These are phyloP conservation scores for Hypolimnas misippus DNA, from an alignment of 2,888 invertebrate genomes.

Conservation along the genomic window DNA sequence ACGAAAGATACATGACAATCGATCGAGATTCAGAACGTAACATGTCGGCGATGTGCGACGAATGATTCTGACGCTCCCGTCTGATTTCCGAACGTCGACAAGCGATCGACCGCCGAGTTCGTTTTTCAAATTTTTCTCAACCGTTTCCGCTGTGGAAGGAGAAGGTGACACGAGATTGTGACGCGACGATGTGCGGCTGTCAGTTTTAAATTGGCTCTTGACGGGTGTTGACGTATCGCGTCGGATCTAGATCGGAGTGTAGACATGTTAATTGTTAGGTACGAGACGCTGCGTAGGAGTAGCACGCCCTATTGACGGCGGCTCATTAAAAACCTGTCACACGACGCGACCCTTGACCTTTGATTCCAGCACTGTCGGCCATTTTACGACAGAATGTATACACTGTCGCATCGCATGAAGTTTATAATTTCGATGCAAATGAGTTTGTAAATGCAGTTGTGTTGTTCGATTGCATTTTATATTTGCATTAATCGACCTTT, in stretches of 20 bases:
- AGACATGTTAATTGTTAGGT: slow-evolving; percentile 78
- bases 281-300: slow-evolving; percentile 55
- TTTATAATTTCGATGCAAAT: slow-evolving; percentile 38
- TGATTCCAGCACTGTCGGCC: slow-evolving; percentile 20
- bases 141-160: slow-evolving; percentile 51
- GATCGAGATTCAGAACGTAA: slow-evolving; percentile 69
- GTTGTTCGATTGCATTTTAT: not conserved
- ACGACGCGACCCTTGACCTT: slow-evolving; percentile 43
- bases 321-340: slow-evolving; percentile 39
- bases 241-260: slow-evolving; percentile 70
- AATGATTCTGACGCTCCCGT: slow-evolving; percentile 68
- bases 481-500: slow-evolving; percentile 7
- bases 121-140: slow-evolving; percentile 61
- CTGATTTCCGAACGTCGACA: slow-evolving; percentile 69
- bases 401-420: slow-evolving; percentile 22
- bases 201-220: slow-evolving; percentile 72
- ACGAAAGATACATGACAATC: slow-evolving; percentile 72
- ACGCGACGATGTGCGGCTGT: slow-evolving; percentile 72
- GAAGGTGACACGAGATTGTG: slow-evolving; percentile 66
- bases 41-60: slow-evolving; percentile 62
- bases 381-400: slow-evolving; percentile 21
- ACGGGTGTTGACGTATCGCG: slow-evolving; percentile 72
- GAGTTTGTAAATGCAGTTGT: slow-evolving; percentile 12
- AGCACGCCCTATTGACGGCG: slow-evolving; percentile 39
- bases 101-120: slow-evolving; percentile 51